Percentiles rank a stretch among this genome's conserved stretches.
These are phyloP conservation scores for Lota lota DNA, from an alignment of 2,113 vertebrate genomes.

Conservation along the genomic window DNA sequence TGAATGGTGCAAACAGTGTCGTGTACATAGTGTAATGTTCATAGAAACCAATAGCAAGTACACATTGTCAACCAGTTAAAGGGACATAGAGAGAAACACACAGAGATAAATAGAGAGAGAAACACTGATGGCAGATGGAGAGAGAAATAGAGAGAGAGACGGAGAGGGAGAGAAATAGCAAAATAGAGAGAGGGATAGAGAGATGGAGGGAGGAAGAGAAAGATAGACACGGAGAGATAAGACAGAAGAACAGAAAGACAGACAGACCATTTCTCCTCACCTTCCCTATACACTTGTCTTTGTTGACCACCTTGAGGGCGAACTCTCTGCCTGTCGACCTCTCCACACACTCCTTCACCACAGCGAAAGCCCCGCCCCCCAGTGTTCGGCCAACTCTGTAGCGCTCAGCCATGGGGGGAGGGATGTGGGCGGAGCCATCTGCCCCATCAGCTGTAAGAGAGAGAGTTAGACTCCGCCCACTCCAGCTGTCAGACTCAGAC, in stretches of 20 bases:
- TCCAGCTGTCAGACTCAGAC: neutral
- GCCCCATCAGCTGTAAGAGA: conserved; percentile 76
- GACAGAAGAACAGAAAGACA: neutral
- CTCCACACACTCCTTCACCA: conserved; percentile 97
- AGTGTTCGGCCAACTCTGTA: conserved; percentile 96
- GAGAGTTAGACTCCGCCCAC: neutral
- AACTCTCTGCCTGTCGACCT: conserved; percentile 94
- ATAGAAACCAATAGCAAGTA: no score
- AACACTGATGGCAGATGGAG: no score
- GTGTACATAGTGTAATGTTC: no score
- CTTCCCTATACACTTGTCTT: conserved; percentile 96
- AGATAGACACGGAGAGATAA: no score
- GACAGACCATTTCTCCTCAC: conserved; percentile 65
- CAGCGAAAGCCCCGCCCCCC: conserved; percentile 96
- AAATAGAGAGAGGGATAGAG: no score
- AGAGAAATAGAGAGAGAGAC: no score
- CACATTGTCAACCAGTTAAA: no score
- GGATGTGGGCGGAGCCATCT: conserved; percentile 86
- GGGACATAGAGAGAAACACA: no score
- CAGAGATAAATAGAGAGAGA: no score
- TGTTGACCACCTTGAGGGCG: conserved; percentile 97
- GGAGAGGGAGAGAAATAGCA: no score
- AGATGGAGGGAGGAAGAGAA: no score
- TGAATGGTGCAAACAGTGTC: no score
- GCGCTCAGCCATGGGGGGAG: conserved; percentile 87